Conservation (phyloP, 2,113 vertebrate species). For the Embiotoca jacksoni region DNA sequence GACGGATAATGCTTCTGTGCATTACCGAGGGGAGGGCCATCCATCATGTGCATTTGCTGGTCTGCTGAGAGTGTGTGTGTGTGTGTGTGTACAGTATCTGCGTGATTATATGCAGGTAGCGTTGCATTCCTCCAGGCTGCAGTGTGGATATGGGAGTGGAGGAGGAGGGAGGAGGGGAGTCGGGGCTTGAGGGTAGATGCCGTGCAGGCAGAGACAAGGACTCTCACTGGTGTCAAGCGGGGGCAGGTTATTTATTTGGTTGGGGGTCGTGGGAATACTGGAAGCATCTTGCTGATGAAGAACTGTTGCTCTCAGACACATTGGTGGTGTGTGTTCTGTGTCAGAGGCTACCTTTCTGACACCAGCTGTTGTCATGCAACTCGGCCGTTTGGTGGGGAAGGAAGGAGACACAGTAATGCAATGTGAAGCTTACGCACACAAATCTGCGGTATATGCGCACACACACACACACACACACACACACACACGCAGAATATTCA, state of each 20-base stretch:
- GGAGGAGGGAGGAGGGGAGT: neutral
- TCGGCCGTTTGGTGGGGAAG: neutral
- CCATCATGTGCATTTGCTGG: constrained; percentile 53
- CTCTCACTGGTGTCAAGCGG: constrained; percentile 59
- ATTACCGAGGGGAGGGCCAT: constrained; percentile 58
- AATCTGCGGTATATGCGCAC: neutral
- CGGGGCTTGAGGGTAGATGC: constrained; percentile 31
- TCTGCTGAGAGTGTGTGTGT: neutral
- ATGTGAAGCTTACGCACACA: neutral
- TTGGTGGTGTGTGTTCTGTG: constrained; percentile 26
- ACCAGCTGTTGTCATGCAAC: constrained; percentile 4
- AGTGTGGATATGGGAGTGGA: constrained; percentile 30
- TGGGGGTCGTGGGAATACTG: constrained; percentile 62
- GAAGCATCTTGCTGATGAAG: constrained; percentile 56
- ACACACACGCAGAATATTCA: constrained; percentile 30
- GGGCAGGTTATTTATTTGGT: constrained; percentile 60
- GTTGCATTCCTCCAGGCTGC: constrained; percentile 47
- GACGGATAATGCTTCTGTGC: constrained; percentile 64
- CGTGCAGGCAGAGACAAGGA: constrained; percentile 62
- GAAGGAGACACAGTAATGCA: neutral
- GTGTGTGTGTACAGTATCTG: constrained; percentile 21
- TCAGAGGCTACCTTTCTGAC: constrained; percentile 1
- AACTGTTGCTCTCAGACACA: constrained; percentile 36
- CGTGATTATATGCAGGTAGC: constrained; percentile 54
- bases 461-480: neutral